Conservation (phyloP, 2,113 vertebrate genomes). For the Rhea americana region DNA sequence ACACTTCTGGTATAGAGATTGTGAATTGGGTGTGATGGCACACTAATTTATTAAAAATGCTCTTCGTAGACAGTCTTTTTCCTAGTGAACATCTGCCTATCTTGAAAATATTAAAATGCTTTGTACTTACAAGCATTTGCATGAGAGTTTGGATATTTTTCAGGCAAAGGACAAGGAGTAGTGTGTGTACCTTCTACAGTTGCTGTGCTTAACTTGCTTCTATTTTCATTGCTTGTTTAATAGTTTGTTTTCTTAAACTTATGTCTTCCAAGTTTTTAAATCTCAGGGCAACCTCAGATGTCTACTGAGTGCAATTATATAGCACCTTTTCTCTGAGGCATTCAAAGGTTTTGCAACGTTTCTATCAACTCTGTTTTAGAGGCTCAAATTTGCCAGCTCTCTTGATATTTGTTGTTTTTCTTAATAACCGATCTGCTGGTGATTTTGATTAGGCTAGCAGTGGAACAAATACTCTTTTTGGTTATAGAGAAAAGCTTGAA, state of each 20-base stretch:
- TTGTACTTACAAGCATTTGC: not conserved
- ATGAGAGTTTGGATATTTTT: not conserved
- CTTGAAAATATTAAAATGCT: not conserved
- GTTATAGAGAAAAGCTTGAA: not conserved
- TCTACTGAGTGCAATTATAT: not conserved
- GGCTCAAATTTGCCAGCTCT: not conserved
- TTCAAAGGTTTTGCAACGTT: not conserved
- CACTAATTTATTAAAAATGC: not conserved
- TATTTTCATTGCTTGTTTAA: not conserved
- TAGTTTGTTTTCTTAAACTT: not conserved
- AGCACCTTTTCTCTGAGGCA: not conserved
- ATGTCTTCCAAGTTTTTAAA: not conserved
- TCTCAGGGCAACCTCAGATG: not conserved
- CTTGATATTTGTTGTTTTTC: not conserved
- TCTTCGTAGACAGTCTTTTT: not conserved
- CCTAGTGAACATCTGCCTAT: not conserved
- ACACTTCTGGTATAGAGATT: constrained; percentile 51
- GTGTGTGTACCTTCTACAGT: not conserved
- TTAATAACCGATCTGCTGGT: not conserved
- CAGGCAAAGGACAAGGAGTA: not conserved
- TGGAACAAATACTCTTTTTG: not conserved
- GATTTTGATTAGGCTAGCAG: not conserved
- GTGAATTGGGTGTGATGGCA: not conserved
- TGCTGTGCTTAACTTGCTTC: not conserved
- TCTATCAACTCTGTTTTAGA: not conserved